These are phyloP conservation scores for Calyptomena viridis DNA, from an alignment of 2,113 vertebrate species.

Conservation along the genomic window DNA sequence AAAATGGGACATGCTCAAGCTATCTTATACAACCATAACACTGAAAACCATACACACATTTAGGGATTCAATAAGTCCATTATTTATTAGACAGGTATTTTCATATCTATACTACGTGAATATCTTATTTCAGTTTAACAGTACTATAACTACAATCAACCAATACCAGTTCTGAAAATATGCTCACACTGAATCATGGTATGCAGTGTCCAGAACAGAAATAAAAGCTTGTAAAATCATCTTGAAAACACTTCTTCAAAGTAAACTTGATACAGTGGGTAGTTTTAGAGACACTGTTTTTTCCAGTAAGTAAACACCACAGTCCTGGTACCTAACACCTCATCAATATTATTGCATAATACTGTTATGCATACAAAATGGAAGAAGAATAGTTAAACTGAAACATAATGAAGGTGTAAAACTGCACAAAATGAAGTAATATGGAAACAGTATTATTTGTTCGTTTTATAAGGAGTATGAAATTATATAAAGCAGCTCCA, in stretches of 20 bases:
- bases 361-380: background rate
- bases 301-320: constrained; percentile 29
- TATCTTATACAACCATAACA: constrained; percentile 65
- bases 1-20: constrained; percentile 54
- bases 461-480: background rate
- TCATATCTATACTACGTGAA: background rate
- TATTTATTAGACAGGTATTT: constrained; percentile 59
- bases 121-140: constrained; percentile 56
- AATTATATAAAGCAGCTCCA: background rate
- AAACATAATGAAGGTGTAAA: constrained; percentile 6
- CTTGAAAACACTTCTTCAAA: constrained; percentile 45
- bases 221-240: constrained; percentile 29
- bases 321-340: constrained; percentile 13
- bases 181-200: background rate
- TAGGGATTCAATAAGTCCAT: constrained; percentile 20
- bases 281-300: constrained; percentile 17
- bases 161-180: constrained; percentile 9
- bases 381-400: constrained; percentile 21
- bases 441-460: constrained; percentile 16
- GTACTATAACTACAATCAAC: background rate
- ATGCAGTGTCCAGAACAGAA: background rate
- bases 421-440: background rate
- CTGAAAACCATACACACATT: constrained; percentile 36
- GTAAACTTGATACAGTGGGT: constrained; percentile 22
- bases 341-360: constrained; percentile 33